A percentile compares a stretch with the other conserved stretches of the same genome.
These are phyloP conservation scores for Bujurquina vittata DNA, from an alignment of 2,113 vertebrate species.

Conservation along the genomic window DNA sequence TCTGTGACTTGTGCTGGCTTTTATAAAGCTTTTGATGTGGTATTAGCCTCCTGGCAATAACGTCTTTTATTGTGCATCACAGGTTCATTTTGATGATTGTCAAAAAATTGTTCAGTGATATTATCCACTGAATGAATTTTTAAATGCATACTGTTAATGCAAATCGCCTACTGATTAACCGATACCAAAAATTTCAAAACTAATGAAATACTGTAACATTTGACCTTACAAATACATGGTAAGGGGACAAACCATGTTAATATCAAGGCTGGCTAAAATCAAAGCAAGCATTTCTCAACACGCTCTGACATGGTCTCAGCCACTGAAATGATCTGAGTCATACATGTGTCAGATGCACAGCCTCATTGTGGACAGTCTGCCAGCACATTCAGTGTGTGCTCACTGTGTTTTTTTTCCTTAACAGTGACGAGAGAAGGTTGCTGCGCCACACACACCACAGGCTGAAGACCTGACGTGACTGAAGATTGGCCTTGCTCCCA, in stretches of 20 bases:
- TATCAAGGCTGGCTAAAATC: not conserved
- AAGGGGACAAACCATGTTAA: not conserved
- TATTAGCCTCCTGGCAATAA: not conserved
- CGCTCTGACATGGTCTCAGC: not conserved
- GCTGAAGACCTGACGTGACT: conserved; percentile 19
- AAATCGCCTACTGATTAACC: fast-evolving
- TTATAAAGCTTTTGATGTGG: not conserved
- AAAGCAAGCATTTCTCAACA: not conserved
- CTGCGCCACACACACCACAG: not conserved
- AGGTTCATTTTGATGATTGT: not conserved
- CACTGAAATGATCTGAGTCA: not conserved
- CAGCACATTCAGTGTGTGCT: not conserved
- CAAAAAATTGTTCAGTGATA: not conserved
- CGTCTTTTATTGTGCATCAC: not conserved
- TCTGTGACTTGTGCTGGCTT: not conserved
- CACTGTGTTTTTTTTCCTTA: not conserved
- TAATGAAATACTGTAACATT: not conserved
- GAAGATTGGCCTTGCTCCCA: not conserved
- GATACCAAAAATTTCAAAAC: not conserved
- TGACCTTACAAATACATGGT: not conserved
- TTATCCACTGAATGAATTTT: not conserved
- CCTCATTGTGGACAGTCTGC: conserved; percentile 6
- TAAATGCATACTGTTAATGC: not conserved
- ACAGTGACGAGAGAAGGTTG: conserved; percentile 15
- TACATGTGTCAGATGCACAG: not conserved